phyloP scores from a whole-genome alignment of 2,888 invertebrate genomes.

The Drosophila ezoana region DNA sequence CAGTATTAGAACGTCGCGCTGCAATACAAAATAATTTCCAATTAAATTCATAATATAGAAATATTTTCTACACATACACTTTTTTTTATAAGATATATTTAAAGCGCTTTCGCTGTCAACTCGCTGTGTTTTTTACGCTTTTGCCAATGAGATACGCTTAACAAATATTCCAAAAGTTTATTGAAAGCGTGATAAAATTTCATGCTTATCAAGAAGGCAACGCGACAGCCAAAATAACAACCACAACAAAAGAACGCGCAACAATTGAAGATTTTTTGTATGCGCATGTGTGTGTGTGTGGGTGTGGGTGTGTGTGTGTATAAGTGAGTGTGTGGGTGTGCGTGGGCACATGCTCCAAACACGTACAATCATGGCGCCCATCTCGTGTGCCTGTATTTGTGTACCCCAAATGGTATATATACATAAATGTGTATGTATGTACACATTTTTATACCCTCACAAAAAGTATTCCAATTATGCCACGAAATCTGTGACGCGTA shows the following conservation, averaged over 20 bases:
- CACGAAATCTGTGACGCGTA: too few relatives aligned
- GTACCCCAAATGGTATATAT: constrained; percentile 5
- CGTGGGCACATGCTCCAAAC: constrained; percentile 42
- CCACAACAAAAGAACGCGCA: constrained; percentile 56
- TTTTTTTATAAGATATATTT: constrained; percentile 8
- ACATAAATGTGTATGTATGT: not conserved
- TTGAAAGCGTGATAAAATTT: constrained; percentile 83
- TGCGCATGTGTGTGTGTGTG: constrained; percentile 7
- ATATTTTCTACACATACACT: not conserved
- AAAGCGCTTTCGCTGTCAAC: constrained; percentile 10
- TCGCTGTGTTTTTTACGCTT: constrained; percentile 1
- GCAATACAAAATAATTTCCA: constrained; percentile 83
- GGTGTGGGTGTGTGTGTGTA: constrained; percentile 12
- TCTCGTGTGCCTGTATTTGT: constrained; percentile 28
- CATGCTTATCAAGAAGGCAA: constrained; percentile 67
- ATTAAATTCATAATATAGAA: constrained; percentile 2
- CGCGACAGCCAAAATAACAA: constrained; percentile 44
- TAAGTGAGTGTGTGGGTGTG: constrained; percentile 14
- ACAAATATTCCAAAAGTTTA: constrained; percentile 74
- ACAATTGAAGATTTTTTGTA: constrained; percentile 61
- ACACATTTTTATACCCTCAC: not conserved
- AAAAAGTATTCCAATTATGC: not conserved
- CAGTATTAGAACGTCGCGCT: constrained; percentile 95
- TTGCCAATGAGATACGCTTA: constrained; percentile 45
- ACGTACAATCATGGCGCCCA: constrained; percentile 60